A percentile compares a stretch with the other conserved stretches of the same genome.
Conservation (phyloP, 2,888 invertebrate species). For the Hemistola chrysoprasaria region DNA sequence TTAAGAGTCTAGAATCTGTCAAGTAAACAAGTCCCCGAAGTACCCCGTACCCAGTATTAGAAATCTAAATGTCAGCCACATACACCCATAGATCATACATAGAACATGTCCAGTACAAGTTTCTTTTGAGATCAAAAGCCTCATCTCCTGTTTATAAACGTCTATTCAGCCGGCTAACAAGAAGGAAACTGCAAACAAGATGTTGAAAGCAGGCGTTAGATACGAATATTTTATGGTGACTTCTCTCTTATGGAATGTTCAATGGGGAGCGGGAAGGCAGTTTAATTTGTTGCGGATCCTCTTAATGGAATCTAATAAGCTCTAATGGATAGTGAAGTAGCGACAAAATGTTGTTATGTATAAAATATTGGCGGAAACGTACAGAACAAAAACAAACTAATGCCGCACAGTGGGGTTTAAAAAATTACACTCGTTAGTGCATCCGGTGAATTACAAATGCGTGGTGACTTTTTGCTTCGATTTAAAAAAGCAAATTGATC, state of each 20-base stretch:
- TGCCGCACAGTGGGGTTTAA: slow-evolving; percentile 57
- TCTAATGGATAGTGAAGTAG: slow-evolving; percentile 37
- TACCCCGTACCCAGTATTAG: too few relatives aligned
- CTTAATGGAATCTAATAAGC: slow-evolving; percentile 41
- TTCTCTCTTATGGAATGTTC: slow-evolving; percentile 30
- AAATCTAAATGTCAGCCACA: slow-evolving; percentile 28
- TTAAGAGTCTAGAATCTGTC: too few relatives aligned
- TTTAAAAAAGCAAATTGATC: slow-evolving; percentile 67
- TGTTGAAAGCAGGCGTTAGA: slow-evolving; percentile 26
- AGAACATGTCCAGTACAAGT: slow-evolving; percentile 26
- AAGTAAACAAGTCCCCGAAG: slow-evolving; percentile 11
- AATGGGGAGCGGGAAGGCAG: slow-evolving; percentile 25
- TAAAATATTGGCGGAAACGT: slow-evolving; percentile 62
- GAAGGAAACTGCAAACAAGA: slow-evolving; percentile 41
- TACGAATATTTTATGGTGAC: slow-evolving; percentile 29
- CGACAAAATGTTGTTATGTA: slow-evolving; percentile 43
- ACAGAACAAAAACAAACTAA: slow-evolving; percentile 66
- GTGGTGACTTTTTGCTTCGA: slow-evolving; percentile 67
- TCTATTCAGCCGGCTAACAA: slow-evolving; percentile 38
- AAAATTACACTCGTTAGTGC: slow-evolving; percentile 77
- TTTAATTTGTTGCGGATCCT: slow-evolving; percentile 33
- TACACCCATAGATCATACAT: slow-evolving; percentile 23
- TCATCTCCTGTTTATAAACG: slow-evolving; percentile 44
- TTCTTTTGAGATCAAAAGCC: slow-evolving; percentile 47
- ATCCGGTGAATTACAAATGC: slow-evolving; percentile 78